Base-by-base conservation (phyloP, 2,888 invertebrate species). In the Dione vanillae region DNA sequence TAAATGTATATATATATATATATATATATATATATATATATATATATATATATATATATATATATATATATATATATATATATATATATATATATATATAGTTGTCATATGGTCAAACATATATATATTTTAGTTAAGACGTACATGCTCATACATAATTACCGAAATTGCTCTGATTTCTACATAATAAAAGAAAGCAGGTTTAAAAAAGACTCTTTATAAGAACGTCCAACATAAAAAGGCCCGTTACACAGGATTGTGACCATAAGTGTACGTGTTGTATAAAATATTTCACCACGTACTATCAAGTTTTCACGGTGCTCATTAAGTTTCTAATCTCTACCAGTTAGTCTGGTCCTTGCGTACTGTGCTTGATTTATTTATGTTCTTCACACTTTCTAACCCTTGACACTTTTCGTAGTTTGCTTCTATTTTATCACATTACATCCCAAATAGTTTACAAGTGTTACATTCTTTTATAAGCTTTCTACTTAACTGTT, bases 271-370 rank as follows among this genome's bases (percentile, higher is more conserved):
- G 37, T 56, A 56, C 35, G n/a, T 51, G 43, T n/a, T 45, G 41
- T 40, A 37, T 52, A 52, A 40, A 40, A 43, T 43, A 61, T 20
- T 45, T 61, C 14, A 40, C 1, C 12, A 64, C 10, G 27, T n/a
- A 3, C 6, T 59, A 64, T 64, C 49, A 64, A 54, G 62, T 69
- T 54, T 47, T 40, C 47, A 47, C 16, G 62, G 45, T 59, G 14
- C 62, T 72, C 69, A 70, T 73, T 71, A 70, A 71, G 51, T 75
- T 75, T 75, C 73, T 67, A 72, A 62, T 64, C 49, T 62, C 35
- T 64, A 67, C 72, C 49, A 67, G 69, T 66, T 47, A 71, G 58
- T 68, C 68, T 59, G 65, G 68, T 65, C 68, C 54, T 54, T 56
- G n/a, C 20, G 14, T 37, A 45, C 61, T 43, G 58, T 12, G 27